A percentile compares a stretch with the other conserved stretches of the same genome.
Evolutionary conservation across 2,797 vertebrate species (phyloP).

Genomic region (Spheniscus humboldti): DNA sequence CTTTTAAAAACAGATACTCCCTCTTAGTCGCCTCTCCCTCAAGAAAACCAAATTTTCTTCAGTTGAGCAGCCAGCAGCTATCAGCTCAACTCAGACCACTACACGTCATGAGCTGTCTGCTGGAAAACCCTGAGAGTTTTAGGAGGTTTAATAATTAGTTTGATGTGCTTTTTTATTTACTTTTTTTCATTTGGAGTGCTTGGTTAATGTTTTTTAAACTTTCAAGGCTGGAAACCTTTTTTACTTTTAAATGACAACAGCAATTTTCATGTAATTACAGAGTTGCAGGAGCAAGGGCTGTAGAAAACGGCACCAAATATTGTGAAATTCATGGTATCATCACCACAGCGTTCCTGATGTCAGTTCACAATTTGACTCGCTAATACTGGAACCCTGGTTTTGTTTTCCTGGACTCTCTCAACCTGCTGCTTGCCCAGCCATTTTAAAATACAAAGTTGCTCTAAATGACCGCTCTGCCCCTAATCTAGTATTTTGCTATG

Average conservation of each 20-base stretch:
- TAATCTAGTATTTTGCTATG: not conserved
- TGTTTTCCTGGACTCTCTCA: not conserved
- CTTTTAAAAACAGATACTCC: conserved; percentile 8
- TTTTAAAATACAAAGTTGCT: not conserved
- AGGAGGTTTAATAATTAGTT: not conserved
- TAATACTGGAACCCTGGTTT: not conserved
- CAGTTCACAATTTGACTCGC: not conserved
- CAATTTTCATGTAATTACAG: not conserved
- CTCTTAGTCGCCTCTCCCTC: not conserved
- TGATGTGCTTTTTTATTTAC: not conserved
- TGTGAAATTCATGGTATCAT: not conserved
- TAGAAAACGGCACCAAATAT: not conserved
- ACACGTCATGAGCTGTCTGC: not conserved
- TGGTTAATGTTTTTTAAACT: not conserved
- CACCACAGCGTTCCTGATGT: fast-evolving
- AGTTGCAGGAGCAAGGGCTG: not conserved
- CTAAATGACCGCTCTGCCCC: not conserved
- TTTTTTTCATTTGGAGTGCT: not conserved
- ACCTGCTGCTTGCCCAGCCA: not conserved
- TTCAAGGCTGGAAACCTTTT: not conserved
- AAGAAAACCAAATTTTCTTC: not conserved
- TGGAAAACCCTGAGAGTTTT: not conserved
- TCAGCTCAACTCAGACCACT: not conserved
- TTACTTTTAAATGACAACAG: not conserved
- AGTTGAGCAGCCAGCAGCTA: not conserved